Percentiles rank a stretch among this genome's conserved stretches.
Evolutionary conservation across 1,140 invertebrate species (phyloP).

Genomic region (Lerema accius): DNA sequence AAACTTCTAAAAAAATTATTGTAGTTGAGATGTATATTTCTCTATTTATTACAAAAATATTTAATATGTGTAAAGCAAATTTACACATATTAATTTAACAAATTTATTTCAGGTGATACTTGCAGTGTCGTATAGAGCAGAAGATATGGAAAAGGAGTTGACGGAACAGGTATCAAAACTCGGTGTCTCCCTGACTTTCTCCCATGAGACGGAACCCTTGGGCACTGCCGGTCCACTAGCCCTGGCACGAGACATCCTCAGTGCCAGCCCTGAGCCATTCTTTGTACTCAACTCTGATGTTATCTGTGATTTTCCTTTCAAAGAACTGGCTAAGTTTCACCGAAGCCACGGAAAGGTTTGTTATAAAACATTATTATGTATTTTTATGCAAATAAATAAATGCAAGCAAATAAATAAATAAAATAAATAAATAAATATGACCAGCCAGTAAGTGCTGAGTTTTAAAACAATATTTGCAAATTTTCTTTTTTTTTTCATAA

Average conservation of each 20-base stretch:
- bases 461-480: too few species aligned
- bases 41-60: too few species aligned
- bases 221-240: constrained; percentile 99
- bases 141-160: constrained; percentile 98
- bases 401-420: too few species aligned
- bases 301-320: constrained; percentile 99
- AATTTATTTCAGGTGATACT: constrained; percentile 89
- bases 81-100: too few species aligned
- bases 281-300: constrained; percentile 99
- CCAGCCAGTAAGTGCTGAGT: background rate
- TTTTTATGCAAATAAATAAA: too few species aligned
- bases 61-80: too few species aligned
- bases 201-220: constrained; percentile 97
- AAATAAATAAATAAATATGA: too few species aligned
- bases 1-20: too few species aligned
- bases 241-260: constrained; percentile 91
- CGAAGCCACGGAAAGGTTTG: constrained; percentile 91
- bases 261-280: constrained; percentile 93
- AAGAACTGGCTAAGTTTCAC: constrained; percentile 96
- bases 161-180: constrained; percentile 92
- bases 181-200: constrained; percentile 94
- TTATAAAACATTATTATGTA: too few species aligned
- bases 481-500: too few species aligned
- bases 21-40: too few species aligned
- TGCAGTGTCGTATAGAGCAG: constrained; percentile 98